These are phyloP conservation scores for Lutjanus argentimaculatus DNA, from an alignment of 2,797 vertebrate genomes.

Conservation along the genomic window DNA sequence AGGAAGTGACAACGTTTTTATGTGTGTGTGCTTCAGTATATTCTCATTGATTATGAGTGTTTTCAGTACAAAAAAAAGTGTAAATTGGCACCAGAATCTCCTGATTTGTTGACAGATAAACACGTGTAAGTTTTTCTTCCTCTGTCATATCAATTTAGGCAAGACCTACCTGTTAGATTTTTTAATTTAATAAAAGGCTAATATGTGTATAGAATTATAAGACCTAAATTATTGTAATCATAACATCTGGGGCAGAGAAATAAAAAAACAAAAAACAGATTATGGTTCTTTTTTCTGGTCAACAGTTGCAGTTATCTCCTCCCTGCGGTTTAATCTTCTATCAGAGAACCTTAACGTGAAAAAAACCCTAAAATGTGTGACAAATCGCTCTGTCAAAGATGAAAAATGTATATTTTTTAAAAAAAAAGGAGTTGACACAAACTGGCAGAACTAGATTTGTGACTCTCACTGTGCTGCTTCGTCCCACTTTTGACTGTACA, in stretches of 20 bases:
- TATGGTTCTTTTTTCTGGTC: slow-evolving; percentile 3
- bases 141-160: slow-evolving; percentile 32
- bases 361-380: neutral
- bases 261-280: neutral
- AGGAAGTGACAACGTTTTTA: slow-evolving; percentile 15
- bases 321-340: neutral
- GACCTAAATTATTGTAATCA: slow-evolving; percentile 55
- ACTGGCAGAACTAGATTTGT: slow-evolving; percentile 38
- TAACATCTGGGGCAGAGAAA: slow-evolving; percentile 12
- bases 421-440: slow-evolving; percentile 20
- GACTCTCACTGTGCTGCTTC: slow-evolving; percentile 52
- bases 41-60: slow-evolving; percentile 42
- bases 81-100: slow-evolving; percentile 23
- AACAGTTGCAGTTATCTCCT: slow-evolving; percentile 9
- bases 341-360: neutral
- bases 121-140: slow-evolving; percentile 16
- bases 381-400: slow-evolving; percentile 19
- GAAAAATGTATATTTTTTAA: slow-evolving; percentile 31
- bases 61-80: slow-evolving; percentile 41
- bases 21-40: slow-evolving; percentile 40
- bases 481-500: slow-evolving; percentile 55
- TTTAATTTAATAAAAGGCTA: slow-evolving; percentile 44
- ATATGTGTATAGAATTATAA: slow-evolving; percentile 43
- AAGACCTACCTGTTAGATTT: slow-evolving; percentile 44
- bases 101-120: slow-evolving; percentile 23